phyloP scores from a whole-genome alignment of 23 tunicate genomes.

The Trididemnum clinides region DNA sequence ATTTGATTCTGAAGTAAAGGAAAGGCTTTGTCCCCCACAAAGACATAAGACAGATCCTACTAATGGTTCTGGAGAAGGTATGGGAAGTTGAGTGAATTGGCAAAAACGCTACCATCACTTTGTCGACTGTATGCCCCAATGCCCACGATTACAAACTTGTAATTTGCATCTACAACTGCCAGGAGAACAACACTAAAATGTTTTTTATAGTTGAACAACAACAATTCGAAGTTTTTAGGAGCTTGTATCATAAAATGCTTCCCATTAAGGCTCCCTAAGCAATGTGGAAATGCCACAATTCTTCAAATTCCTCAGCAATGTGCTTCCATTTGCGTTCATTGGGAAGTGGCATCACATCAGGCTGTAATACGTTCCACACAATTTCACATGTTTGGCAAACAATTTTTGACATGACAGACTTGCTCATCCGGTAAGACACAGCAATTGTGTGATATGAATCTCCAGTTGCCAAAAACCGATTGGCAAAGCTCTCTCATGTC shows the following conservation, averaged over 20 bases:
- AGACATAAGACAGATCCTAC: too few species aligned
- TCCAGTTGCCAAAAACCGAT: too few species aligned
- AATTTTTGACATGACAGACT: slow-evolving; percentile 26
- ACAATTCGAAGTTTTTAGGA: slow-evolving; percentile 40
- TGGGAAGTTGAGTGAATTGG: too few species aligned
- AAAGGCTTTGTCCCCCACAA: too few species aligned
- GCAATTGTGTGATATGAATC: slow-evolving; percentile 44
- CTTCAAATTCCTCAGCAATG: background rate
- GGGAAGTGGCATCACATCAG: slow-evolving; percentile 1
- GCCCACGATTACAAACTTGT: slow-evolving; percentile 35
- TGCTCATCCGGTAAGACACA: slow-evolving; percentile 1
- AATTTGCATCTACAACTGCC: slow-evolving; percentile 48
- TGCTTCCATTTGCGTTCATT: background rate
- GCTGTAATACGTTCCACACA: slow-evolving; percentile 35
- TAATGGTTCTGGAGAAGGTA: too few species aligned
- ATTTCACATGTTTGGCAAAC: slow-evolving; percentile 38
- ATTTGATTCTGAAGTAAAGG: too few species aligned
- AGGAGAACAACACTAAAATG: slow-evolving; percentile 39
- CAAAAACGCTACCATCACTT: slow-evolving; percentile 33
- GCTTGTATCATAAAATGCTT: slow-evolving; percentile 42
- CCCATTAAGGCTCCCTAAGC: slow-evolving; percentile 45
- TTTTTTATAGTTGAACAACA: slow-evolving; percentile 48
- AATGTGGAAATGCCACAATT: slow-evolving; percentile 49
- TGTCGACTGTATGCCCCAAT: slow-evolving; percentile 42
- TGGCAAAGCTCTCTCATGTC: too few species aligned